Percentiles rank a stretch among this genome's conserved stretches.
phyloP scores from a whole-genome alignment of 2,113 vertebrate species.

The Prinia subflava region DNA sequence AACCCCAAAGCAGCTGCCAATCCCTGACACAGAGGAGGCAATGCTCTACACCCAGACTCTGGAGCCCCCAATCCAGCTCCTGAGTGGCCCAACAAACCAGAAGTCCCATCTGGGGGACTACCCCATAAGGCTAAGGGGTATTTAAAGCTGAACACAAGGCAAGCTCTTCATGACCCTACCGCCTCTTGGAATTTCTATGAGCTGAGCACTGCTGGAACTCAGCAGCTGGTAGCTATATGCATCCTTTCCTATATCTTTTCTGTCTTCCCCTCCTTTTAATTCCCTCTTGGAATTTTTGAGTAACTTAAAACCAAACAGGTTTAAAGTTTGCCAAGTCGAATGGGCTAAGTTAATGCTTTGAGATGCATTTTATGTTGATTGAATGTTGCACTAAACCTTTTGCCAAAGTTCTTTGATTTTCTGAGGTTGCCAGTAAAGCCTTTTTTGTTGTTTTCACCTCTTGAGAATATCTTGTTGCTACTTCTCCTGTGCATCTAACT shows the following conservation, averaged over 20 bases:
- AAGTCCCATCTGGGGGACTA: background rate
- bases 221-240: background rate
- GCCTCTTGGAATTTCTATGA: background rate
- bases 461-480: background rate
- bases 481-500: background rate
- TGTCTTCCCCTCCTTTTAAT: background rate
- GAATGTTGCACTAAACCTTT: background rate
- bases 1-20: background rate
- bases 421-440: background rate
- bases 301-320: background rate
- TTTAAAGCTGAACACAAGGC: background rate
- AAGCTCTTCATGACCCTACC: background rate
- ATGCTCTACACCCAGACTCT: background rate
- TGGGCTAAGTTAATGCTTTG: background rate
- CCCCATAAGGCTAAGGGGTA: rapidly evolving
- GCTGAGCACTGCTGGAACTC: background rate
- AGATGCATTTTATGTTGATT: background rate
- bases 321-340: background rate
- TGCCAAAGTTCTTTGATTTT: background rate
- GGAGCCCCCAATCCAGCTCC: background rate
- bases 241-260: background rate
- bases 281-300: background rate
- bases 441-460: background rate
- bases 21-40: background rate
- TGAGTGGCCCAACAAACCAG: background rate